These are phyloP conservation scores for Stichopus horrens DNA, from an alignment of 53 echinoderm and acorn worm genomes.

Conservation along the genomic window DNA sequence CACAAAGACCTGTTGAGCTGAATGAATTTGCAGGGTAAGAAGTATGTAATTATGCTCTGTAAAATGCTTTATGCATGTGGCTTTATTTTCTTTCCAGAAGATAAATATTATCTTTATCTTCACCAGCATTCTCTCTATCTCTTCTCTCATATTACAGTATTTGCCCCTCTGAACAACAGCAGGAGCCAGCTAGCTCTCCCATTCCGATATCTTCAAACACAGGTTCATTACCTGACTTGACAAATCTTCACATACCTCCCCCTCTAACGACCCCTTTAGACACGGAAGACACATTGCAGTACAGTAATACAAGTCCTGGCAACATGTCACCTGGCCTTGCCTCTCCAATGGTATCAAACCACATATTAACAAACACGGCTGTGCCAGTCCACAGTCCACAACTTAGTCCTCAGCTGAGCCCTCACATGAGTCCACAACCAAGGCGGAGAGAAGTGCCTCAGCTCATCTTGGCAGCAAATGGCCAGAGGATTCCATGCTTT, in stretches of 20 bases:
- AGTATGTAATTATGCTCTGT: no score
- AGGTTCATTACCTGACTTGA: conserved; percentile 95
- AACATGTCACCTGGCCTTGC: conserved; percentile 44
- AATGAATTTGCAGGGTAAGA: no score
- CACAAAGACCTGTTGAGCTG: no score
- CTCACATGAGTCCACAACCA: conserved; percentile 83
- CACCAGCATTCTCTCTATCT: background rate
- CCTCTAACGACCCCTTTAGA: conserved; percentile 96
- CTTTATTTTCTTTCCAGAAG: no score
- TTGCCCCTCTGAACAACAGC: conserved; percentile 87
- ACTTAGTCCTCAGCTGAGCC: conserved; percentile 87
- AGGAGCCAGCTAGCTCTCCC: conserved; percentile 64
- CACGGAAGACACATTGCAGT: conserved; percentile 68
- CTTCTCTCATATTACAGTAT: conserved; percentile 59
- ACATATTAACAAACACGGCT: conserved; percentile 21
- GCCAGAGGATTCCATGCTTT: conserved; percentile 34
- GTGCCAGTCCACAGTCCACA: conserved; percentile 44
- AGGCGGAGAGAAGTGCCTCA: conserved; percentile 56
- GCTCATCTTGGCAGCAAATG: conserved; percentile 16
- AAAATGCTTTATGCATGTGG: no score
- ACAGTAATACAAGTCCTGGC: conserved; percentile 37
- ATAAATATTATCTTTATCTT: no score
- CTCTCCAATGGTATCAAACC: conserved; percentile 38
- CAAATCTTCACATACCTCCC: conserved; percentile 98
- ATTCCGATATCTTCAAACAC: conserved; percentile 98